These are phyloP conservation scores for Tanytarsus gracilentus DNA, from an alignment of 2,888 invertebrate species.

Conservation along the genomic window DNA sequence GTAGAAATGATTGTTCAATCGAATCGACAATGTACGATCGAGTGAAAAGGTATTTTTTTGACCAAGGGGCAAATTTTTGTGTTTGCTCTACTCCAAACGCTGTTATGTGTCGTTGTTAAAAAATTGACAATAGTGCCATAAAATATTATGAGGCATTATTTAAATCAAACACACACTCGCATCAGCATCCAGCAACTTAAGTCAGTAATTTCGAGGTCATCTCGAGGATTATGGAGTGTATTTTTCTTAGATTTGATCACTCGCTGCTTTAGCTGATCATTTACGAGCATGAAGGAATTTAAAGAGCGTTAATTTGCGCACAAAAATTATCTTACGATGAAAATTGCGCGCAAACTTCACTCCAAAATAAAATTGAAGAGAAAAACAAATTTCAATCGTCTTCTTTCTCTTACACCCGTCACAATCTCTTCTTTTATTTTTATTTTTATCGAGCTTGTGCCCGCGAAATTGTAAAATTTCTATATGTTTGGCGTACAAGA, in stretches of 20 bases:
- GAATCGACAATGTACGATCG: too few species aligned
- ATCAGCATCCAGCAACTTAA: conserved; percentile 19
- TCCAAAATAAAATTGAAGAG: background rate
- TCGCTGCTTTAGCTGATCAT: background rate
- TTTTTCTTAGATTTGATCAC: background rate
- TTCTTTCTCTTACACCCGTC: too few species aligned
- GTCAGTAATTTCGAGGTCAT: conserved; percentile 19
- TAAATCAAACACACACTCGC: background rate
- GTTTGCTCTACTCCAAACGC: background rate
- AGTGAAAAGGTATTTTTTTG: background rate
- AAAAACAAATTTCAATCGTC: background rate
- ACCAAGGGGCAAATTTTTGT: conserved; percentile 10
- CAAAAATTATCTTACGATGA: background rate
- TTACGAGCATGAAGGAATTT: background rate
- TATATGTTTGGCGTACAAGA: too few species aligned
- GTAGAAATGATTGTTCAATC: too few species aligned
- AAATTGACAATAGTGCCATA: conserved; percentile 23
- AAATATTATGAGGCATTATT: conserved; percentile 12
- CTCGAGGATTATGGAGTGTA: background rate
- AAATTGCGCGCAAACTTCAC: conserved; percentile 6
- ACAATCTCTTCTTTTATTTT: too few species aligned
- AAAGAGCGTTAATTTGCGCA: background rate
- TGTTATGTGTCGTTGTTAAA: background rate
- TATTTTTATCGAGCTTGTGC: too few species aligned
- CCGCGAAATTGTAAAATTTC: background rate